phyloP scores from a whole-genome alignment of 2,113 vertebrate species.

The Silurus meridionalis region DNA sequence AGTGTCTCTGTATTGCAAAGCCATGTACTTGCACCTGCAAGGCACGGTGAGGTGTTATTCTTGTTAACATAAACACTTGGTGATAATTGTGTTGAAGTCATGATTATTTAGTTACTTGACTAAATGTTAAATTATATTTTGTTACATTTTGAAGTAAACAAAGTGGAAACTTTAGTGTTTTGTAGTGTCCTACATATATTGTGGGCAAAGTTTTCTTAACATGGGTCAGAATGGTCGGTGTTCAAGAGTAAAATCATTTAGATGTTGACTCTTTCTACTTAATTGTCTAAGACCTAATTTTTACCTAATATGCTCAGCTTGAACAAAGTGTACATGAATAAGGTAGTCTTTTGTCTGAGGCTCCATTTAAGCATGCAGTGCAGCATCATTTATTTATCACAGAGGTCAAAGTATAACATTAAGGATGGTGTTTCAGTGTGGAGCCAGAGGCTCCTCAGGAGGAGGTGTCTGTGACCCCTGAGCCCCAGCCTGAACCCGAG shows the following conservation, averaged over 20 bases:
- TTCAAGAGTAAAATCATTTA: not conserved
- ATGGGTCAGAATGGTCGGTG: not conserved
- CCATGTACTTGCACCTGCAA: not conserved
- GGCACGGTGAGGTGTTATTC: not conserved
- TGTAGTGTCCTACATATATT: too few relatives aligned
- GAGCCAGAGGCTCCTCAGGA: constrained; percentile 85
- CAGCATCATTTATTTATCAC: not conserved
- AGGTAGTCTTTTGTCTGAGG: not conserved
- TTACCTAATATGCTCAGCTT: not conserved
- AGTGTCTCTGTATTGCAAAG: not conserved
- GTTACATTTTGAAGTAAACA: too few relatives aligned
- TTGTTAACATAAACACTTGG: not conserved
- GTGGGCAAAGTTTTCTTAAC: not conserved
- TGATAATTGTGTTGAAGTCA: not conserved
- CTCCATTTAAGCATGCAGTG: not conserved
- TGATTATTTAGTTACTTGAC: not conserved
- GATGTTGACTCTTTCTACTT: not conserved
- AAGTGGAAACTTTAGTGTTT: too few relatives aligned
- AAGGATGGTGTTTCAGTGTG: constrained; percentile 69
- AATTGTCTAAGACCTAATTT: not conserved
- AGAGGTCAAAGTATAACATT: not conserved
- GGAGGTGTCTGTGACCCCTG: constrained; percentile 70
- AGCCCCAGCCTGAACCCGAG: constrained; percentile 75
- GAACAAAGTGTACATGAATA: not conserved
- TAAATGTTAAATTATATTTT: not conserved